Base-by-base conservation (phyloP, 2,888 invertebrate species). In the Drosophila subquinaria region DNA sequence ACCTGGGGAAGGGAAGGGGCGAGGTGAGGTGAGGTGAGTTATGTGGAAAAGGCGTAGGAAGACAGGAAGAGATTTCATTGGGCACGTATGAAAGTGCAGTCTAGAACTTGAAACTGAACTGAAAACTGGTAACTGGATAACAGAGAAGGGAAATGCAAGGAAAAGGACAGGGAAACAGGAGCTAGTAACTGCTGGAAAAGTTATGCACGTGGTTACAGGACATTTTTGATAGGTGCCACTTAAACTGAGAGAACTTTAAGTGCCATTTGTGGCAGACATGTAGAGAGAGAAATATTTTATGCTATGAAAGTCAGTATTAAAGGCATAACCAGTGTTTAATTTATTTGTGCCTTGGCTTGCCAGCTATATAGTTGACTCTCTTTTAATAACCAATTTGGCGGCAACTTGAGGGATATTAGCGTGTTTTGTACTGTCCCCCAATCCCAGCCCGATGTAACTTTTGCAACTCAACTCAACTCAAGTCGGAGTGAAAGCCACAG, bases 331-430 rank as follows among this genome's bases (percentile, higher is more conserved):
- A 20, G 40, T 52, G 53, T 63, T 79, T 66, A 75, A 76, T 79
- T 75, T 76, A 69, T 76, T 75, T 79, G 69, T 75, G 30, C 30
- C n/a, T 33, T 10, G 15, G 17, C 51, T 51, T 45, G 5, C n/a
- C 64, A 78, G 68, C 81, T 77, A 17, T 17, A 17, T 17, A 88
- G 88, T 75, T 80, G 76, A 81, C 81, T 79, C 81, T 79, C 81
- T 76, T 84, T 84, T 87, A 84, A 84, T 84, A 84, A 84, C 76
- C 84, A 84, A 84, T 89, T 89, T 84, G 68, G 72, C 57, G 56
- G 62, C 73, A 79, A 72, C 76, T 79, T 70, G 72, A 79, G 43
- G 65, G 80, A 79, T 86, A 82, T 85, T 82, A 82, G 86, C 81
- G 70, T 78, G 60, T 69, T 51, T 69, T 51, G 48, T 27, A 1